These are phyloP conservation scores for Nautilus pompilius DNA, from an alignment of 1,140 invertebrate species.

Conservation along the genomic window DNA sequence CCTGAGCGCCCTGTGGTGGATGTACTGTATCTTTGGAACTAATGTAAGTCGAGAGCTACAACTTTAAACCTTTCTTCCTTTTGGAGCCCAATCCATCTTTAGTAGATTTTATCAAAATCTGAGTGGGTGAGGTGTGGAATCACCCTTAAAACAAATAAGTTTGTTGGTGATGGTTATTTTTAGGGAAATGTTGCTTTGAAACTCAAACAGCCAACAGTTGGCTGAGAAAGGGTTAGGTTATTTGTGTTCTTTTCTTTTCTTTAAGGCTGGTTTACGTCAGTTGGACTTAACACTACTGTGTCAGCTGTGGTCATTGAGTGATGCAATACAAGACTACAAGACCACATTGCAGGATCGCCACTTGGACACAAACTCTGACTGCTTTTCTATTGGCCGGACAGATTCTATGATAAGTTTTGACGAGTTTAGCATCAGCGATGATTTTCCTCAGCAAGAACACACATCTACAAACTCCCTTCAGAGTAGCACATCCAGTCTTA, in stretches of 20 bases:
- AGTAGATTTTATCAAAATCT: too few relatives aligned
- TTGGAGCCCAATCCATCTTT: too few relatives aligned
- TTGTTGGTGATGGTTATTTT: too few relatives aligned
- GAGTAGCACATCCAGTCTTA: slow-evolving; percentile 33
- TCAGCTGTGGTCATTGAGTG: slow-evolving; percentile 82
- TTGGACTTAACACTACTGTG: slow-evolving; percentile 79
- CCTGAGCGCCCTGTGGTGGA: too few relatives aligned
- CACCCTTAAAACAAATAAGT: too few relatives aligned
- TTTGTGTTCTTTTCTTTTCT: neutral
- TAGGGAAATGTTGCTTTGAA: too few relatives aligned
- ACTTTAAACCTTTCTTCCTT: too few relatives aligned
- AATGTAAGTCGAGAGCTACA: too few relatives aligned
- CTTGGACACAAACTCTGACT: slow-evolving; percentile 50
- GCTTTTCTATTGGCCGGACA: slow-evolving; percentile 19
- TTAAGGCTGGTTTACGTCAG: slow-evolving; percentile 77
- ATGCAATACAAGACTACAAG: slow-evolving; percentile 83
- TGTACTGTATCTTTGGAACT: too few relatives aligned
- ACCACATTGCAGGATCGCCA: slow-evolving; percentile 69
- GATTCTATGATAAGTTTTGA: slow-evolving; percentile 30
- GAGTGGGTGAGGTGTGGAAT: too few relatives aligned
- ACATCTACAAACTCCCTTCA: slow-evolving; percentile 9
- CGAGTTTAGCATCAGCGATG: slow-evolving; percentile 12
- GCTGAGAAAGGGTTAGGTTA: too few relatives aligned
- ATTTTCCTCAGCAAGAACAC: slow-evolving; percentile 11
- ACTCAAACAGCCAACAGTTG: too few relatives aligned